phyloP scores from a whole-genome alignment of 1,140 invertebrate genomes.

The Drepana arcuata region DNA sequence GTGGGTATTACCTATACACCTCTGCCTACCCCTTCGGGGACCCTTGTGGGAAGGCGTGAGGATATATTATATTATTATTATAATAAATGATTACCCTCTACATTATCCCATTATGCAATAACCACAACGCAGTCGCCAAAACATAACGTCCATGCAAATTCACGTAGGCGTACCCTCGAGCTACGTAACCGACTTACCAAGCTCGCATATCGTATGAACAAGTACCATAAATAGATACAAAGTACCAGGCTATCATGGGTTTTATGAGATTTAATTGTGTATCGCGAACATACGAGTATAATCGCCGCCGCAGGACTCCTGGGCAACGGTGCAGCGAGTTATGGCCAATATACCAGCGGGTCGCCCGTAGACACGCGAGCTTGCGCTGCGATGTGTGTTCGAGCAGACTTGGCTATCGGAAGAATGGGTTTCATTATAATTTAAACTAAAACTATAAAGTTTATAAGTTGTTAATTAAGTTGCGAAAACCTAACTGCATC shows the following conservation, averaged over 20 bases:
- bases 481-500: neutral
- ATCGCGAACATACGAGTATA: slow-evolving; percentile 13
- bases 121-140: no score
- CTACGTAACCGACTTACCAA: no score
- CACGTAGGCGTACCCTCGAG: no score
- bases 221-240: no score
- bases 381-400: slow-evolving; percentile 14
- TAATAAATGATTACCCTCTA: no score
- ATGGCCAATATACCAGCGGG: slow-evolving; percentile 21
- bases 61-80: no score
- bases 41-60: no score
- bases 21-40: no score
- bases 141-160: no score
- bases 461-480: neutral
- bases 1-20: no score
- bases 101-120: no score
- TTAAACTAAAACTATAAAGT: neutral
- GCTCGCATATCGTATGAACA: no score
- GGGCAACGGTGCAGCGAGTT: slow-evolving; percentile 16
- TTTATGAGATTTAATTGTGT: slow-evolving; percentile 35
- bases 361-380: slow-evolving; percentile 17
- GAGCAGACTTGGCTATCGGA: slow-evolving; percentile 7
- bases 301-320: slow-evolving; percentile 24
- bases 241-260: slow-evolving; percentile 22
- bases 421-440: neutral